Percentiles rank a stretch among this genome's conserved stretches.
These are phyloP conservation scores for Pyrocephalus nanus DNA, from an alignment of 2,797 vertebrate species.

Conservation along the genomic window DNA sequence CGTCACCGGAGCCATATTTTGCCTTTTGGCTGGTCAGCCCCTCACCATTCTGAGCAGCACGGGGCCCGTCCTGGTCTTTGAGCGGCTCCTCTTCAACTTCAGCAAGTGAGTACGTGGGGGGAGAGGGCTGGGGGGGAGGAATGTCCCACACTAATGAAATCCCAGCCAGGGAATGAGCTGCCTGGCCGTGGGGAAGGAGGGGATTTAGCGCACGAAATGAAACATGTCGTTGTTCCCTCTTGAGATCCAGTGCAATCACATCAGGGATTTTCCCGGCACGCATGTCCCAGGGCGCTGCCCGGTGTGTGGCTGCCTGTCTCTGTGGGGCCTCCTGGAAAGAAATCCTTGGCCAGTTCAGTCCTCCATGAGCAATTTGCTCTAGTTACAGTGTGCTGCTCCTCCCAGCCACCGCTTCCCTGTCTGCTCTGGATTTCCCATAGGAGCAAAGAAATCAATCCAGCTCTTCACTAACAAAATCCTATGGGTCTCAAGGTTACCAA, in stretches of 20 bases:
- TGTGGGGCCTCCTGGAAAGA: not conserved
- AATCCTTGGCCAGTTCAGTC: not conserved
- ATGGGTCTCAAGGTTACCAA: not conserved
- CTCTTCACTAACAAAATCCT: not conserved
- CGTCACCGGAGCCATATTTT: constrained; percentile 89
- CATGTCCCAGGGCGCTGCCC: not conserved
- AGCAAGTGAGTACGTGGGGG: constrained; percentile 83
- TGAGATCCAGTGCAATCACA: not conserved
- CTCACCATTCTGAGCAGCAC: constrained; percentile 98
- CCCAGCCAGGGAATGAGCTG: not conserved
- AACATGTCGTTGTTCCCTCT: not conserved
- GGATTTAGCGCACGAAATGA: not conserved
- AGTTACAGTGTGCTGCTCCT: not conserved
- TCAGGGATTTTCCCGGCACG: not conserved
- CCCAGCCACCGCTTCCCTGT: not conserved
- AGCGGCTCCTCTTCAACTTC: constrained; percentile 96
- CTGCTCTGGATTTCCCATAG: not conserved
- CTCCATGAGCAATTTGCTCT: not conserved
- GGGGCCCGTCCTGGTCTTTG: constrained; percentile 95
- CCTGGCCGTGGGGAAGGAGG: not conserved
- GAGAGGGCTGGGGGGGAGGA: not conserved
- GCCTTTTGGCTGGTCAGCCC: constrained; percentile 92
- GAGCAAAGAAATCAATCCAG: not conserved
- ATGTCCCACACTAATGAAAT: not conserved
- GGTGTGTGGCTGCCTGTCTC: not conserved